phyloP scores from a whole-genome alignment of 1,140 invertebrate genomes.

The Oryctes rhinoceros region DNA sequence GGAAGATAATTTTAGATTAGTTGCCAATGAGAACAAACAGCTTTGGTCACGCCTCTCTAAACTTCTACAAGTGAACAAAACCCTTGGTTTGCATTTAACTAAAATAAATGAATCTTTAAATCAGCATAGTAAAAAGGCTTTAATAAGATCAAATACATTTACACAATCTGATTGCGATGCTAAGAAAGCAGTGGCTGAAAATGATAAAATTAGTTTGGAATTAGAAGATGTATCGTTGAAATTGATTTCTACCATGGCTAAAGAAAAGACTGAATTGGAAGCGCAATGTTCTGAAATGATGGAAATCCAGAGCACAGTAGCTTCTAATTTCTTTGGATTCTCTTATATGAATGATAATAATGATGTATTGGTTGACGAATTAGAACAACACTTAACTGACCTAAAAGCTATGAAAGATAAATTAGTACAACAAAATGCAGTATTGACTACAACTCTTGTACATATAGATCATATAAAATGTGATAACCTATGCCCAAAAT shows the following conservation, averaged over 20 bases:
- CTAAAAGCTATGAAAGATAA: slow-evolving; percentile 70
- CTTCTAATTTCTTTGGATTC: slow-evolving; percentile 69
- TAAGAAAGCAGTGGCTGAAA: slow-evolving; percentile 63
- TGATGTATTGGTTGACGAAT: slow-evolving; percentile 68
- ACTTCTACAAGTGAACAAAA: slow-evolving; percentile 68
- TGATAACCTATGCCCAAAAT: slow-evolving; percentile 41
- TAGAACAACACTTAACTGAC: slow-evolving; percentile 71
- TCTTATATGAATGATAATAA: slow-evolving; percentile 70
- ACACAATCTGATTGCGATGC: slow-evolving; percentile 68
- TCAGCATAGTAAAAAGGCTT: slow-evolving; percentile 57
- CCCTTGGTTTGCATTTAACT: slow-evolving; percentile 62
- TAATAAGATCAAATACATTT: slow-evolving; percentile 70
- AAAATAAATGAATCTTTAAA: slow-evolving; percentile 65
- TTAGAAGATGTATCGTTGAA: slow-evolving; percentile 81
- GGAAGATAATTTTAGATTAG: slow-evolving; percentile 78
- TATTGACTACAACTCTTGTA: slow-evolving; percentile 65
- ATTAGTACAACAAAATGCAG: slow-evolving; percentile 70
- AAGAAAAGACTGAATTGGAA: slow-evolving; percentile 73
- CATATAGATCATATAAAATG: slow-evolving; percentile 47
- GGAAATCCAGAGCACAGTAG: slow-evolving; percentile 64
- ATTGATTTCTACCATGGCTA: slow-evolving; percentile 72
- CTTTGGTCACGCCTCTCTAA: slow-evolving; percentile 77
- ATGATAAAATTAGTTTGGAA: slow-evolving; percentile 67
- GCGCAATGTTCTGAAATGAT: slow-evolving; percentile 72
- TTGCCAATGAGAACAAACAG: slow-evolving; percentile 79